A percentile compares a stretch with the other conserved stretches of the same genome.
These are phyloP conservation scores for Pangasianodon hypophthalmus DNA, from an alignment of 2,113 vertebrate genomes.

Conservation along the genomic window DNA sequence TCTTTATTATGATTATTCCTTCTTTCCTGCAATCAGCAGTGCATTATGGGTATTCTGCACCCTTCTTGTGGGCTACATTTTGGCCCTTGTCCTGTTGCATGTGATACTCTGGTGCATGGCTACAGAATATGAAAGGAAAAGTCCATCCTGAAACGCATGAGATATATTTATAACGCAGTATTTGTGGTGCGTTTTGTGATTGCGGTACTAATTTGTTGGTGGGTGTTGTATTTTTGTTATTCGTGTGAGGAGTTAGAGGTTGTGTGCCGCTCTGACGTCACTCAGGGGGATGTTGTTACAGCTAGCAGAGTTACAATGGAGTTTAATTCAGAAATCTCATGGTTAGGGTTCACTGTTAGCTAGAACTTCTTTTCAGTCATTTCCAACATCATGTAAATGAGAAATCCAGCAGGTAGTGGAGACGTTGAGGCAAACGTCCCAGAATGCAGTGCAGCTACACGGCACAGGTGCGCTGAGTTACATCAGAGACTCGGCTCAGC, in stretches of 20 bases:
- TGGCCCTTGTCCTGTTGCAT: background rate
- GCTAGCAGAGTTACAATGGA: too few species aligned
- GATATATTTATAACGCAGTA: background rate
- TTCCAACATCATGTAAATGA: background rate
- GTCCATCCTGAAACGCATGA: background rate
- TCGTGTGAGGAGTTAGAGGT: too few species aligned
- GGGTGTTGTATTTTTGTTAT: too few species aligned
- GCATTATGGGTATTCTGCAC: conserved; percentile 4
- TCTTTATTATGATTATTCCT: background rate
- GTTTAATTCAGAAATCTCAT: too few species aligned
- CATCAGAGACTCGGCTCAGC: too few species aligned
- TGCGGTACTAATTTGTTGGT: too few species aligned
- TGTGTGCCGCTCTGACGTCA: too few species aligned
- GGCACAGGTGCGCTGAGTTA: too few species aligned
- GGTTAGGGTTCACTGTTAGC: background rate
- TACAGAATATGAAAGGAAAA: background rate
- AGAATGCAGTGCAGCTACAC: background rate
- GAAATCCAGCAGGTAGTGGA: background rate
- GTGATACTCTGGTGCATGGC: background rate
- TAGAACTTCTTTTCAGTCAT: too few species aligned
- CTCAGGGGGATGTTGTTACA: too few species aligned
- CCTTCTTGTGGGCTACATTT: background rate
- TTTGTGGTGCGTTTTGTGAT: background rate
- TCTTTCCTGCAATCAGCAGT: background rate
- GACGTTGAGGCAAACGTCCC: background rate